Conservation (phyloP, 2,797 vertebrate species). For the Tenualosa thibaudeaui region DNA sequence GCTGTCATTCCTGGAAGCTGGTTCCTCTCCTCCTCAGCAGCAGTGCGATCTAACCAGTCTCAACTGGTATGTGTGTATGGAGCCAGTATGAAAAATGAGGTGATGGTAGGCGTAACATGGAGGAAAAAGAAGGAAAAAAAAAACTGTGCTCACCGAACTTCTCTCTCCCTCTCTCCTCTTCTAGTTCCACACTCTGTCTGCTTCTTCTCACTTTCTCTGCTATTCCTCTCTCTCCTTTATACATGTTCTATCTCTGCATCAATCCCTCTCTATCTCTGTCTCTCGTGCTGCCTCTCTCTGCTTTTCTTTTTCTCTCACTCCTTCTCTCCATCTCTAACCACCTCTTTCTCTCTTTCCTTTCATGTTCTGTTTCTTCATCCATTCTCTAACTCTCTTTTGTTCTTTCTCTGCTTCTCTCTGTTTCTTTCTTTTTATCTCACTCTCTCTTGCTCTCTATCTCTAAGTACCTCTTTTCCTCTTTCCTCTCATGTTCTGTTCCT, state of each 20-base stretch:
- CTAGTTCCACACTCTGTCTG: neutral
- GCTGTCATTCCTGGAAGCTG: conserved; percentile 1
- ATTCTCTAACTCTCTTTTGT: neutral
- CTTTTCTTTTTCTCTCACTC: neutral
- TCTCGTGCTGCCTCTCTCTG: neutral
- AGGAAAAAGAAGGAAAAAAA: neutral
- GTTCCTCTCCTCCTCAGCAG: neutral
- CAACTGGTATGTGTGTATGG: neutral
- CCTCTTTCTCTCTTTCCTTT: no score
- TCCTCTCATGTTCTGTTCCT: conserved; percentile 39
- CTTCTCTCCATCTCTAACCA: neutral
- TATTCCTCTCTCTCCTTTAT: neutral
- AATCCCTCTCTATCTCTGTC: neutral
- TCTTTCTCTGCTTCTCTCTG: neutral
- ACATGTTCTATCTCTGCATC: neutral
- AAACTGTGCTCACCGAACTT: neutral
- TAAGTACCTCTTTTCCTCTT: conserved; percentile 35
- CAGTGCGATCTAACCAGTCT: neutral
- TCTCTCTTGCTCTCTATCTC: neutral
- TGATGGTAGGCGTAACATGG: neutral
- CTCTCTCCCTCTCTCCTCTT: neutral
- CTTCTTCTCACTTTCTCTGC: neutral
- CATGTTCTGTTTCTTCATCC: neutral
- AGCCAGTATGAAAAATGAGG: neutral
- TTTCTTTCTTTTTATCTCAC: neutral